Evolutionary conservation across 2,888 invertebrate species (phyloP).

Genomic region (Tridacna gigas): DNA sequence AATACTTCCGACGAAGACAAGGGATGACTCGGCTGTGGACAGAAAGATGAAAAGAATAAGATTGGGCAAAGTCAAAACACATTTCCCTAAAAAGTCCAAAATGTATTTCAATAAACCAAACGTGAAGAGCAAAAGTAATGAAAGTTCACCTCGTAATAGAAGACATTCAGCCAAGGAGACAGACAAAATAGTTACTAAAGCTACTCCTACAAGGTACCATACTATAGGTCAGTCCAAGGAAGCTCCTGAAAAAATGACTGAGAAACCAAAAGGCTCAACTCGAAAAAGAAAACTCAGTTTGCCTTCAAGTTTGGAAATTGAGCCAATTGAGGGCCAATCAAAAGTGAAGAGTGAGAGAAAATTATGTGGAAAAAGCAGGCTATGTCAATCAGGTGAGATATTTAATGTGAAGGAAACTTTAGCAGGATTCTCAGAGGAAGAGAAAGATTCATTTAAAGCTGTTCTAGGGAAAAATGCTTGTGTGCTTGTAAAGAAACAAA

Average conservation of each 20-base stretch:
- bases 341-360: conserved; percentile 26
- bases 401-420: conserved; percentile 54
- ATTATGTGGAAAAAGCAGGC: conserved; percentile 21
- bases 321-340: conserved; percentile 7
- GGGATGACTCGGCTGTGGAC: conserved; percentile 15
- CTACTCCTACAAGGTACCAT: background rate
- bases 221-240: conserved; percentile 11
- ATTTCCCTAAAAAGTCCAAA: conserved; percentile 30
- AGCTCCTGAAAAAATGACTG: conserved; percentile 10
- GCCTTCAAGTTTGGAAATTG: conserved; percentile 3
- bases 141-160: background rate
- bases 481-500: conserved; percentile 63
- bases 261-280: conserved; percentile 7
- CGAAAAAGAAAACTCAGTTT: conserved; percentile 33
- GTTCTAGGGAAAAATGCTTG: conserved; percentile 52
- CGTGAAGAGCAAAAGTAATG: background rate
- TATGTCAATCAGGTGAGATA: conserved; percentile 36
- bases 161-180: conserved; percentile 6
- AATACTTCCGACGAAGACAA: conserved; percentile 2
- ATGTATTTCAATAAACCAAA: background rate
- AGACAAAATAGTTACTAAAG: conserved; percentile 14
- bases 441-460: conserved; percentile 50
- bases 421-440: conserved; percentile 46
- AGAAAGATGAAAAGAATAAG: conserved; percentile 45
- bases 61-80: conserved; percentile 50